These are phyloP conservation scores for Sebastes wilsoni DNA, from an alignment of 2,797 vertebrate genomes.

Conservation along the genomic window DNA sequence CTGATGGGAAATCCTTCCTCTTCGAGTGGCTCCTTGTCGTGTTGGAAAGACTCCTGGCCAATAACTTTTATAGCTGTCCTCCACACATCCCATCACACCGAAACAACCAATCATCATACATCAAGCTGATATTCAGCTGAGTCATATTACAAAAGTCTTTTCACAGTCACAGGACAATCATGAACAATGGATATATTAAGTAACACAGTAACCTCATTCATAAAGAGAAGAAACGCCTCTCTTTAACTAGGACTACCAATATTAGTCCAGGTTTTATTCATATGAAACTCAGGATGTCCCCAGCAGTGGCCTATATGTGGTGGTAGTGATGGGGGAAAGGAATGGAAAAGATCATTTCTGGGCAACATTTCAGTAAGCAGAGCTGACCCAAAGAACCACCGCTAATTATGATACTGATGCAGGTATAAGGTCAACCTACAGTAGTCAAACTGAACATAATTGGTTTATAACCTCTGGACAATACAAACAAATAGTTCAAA, in stretches of 20 bases:
- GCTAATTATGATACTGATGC: too few species aligned
- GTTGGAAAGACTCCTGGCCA: background rate
- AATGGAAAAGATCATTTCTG: too few species aligned
- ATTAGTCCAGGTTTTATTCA: too few species aligned
- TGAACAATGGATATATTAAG: background rate
- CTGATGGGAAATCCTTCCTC: background rate
- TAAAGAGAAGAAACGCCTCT: background rate
- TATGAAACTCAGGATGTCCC: too few species aligned
- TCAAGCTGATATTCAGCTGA: background rate
- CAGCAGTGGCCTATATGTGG: rapidly evolving
- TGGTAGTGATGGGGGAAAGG: too few species aligned
- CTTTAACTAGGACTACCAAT: background rate
- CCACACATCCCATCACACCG: background rate
- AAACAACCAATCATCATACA: background rate
- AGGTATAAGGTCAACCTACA: too few species aligned
- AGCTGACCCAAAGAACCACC: too few species aligned
- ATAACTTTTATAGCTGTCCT: background rate
- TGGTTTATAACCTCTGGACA: background rate
- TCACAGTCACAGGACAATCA: background rate
- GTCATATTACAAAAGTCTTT: background rate
- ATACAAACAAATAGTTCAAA: background rate
- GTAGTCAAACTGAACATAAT: too few species aligned
- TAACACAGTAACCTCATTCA: background rate
- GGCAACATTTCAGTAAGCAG: too few species aligned
- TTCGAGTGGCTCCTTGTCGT: background rate